Conservation (phyloP, 2,797 vertebrate species). For the Bovichtus variegatus region DNA sequence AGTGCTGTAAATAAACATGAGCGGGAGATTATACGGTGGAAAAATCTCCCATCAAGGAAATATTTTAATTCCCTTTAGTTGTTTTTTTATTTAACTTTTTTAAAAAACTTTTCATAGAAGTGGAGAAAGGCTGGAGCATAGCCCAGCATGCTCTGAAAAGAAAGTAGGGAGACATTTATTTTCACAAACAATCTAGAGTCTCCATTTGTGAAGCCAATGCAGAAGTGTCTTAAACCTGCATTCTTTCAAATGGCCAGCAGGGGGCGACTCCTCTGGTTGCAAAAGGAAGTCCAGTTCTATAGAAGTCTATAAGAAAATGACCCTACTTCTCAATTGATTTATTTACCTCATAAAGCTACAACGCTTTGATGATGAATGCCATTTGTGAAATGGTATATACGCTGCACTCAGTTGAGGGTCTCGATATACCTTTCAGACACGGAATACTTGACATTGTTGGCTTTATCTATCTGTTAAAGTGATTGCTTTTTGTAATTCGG, state of each 20-base stretch:
- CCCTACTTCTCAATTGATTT: no score
- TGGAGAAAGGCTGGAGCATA: not conserved
- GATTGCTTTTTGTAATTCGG: no score
- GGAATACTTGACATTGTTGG: not conserved
- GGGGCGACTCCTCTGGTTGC: no score
- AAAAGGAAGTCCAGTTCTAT: no score
- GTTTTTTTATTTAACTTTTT: not conserved
- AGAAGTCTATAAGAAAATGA: no score
- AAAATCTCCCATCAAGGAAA: not conserved
- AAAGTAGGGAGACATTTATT: not conserved
- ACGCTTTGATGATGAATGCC: constrained; percentile 7
- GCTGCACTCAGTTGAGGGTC: not conserved
- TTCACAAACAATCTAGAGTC: not conserved
- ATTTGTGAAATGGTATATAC: constrained; percentile 20
- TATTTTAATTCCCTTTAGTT: not conserved
- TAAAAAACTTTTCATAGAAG: not conserved
- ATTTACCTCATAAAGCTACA: no score
- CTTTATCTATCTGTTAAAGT: no score
- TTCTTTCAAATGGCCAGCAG: no score
- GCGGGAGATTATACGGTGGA: not conserved
- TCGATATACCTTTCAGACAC: not conserved
- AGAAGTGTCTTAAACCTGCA: no score
- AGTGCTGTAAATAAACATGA: not conserved
- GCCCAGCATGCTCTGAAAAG: not conserved
- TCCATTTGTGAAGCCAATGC: no score